phyloP scores from a whole-genome alignment of 2,113 vertebrate species.

The Myiagra hebetior region DNA sequence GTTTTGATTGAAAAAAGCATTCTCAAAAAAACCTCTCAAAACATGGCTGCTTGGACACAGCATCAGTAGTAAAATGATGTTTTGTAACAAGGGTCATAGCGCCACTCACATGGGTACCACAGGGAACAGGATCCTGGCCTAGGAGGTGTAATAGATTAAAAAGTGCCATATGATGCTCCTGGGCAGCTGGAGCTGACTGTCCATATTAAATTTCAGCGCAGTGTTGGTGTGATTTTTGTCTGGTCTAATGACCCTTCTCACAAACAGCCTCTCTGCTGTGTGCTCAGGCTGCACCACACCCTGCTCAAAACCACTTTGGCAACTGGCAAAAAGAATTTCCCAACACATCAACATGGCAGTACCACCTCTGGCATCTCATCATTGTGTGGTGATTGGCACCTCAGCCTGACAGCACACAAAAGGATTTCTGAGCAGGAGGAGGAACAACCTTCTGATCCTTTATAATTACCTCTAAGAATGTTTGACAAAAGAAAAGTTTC shows the following conservation, averaged over 20 bases:
- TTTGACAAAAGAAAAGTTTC: neutral
- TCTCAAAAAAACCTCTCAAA: neutral
- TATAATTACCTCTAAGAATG: neutral
- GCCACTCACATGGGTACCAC: neutral
- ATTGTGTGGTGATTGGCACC: neutral
- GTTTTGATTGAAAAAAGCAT: neutral
- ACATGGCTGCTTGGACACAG: neutral
- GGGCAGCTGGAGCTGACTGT: neutral
- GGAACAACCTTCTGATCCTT: neutral
- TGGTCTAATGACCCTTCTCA: neutral
- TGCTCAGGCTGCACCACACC: fast-evolving
- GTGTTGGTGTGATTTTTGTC: neutral
- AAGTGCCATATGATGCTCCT: neutral
- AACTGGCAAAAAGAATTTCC: neutral
- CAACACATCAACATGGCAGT: neutral
- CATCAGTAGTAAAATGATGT: neutral
- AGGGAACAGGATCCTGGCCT: neutral
- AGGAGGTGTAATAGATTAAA: neutral
- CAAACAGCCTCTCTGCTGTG: neutral
- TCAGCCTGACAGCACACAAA: neutral
- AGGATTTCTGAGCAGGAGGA: neutral
- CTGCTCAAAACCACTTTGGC: neutral
- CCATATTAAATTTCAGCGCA: neutral
- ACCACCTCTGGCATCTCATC: neutral
- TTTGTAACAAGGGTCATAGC: neutral